Evolutionary conservation across 2,797 vertebrate genomes (phyloP).

Genomic region (Nannoperca obscura): DNA sequence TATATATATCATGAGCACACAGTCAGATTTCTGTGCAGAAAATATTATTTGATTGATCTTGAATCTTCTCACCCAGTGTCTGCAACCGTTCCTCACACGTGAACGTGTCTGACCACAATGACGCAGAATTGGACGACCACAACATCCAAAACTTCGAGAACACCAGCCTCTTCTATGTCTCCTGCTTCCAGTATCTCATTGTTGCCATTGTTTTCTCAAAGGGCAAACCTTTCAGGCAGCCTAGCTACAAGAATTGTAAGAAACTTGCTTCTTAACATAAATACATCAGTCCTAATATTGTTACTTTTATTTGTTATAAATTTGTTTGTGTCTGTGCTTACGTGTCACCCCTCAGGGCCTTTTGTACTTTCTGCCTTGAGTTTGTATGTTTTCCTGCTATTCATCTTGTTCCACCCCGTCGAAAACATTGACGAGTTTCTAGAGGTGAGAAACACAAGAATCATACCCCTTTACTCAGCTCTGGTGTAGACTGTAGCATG

Average conservation of each 20-base stretch:
- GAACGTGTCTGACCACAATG: conserved; percentile 78
- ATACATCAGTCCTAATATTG: not conserved
- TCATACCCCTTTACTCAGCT: not conserved
- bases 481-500: not conserved
- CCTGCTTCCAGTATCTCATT: conserved; percentile 97
- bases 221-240: conserved; percentile 97
- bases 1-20: not conserved
- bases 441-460: conserved; percentile 85
- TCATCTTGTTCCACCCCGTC: conserved; percentile 92
- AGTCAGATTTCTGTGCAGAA: not conserved
- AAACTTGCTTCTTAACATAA: not conserved
- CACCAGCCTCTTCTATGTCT: conserved; percentile 97
- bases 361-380: conserved; percentile 89
- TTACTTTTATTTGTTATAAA: not conserved
- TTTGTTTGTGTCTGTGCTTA: conserved; percentile 23
- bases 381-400: conserved; percentile 90
- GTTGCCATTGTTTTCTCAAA: conserved; percentile 97
- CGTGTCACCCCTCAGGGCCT: conserved; percentile 77
- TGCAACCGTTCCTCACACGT: conserved; percentile 80
- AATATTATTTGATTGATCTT: not conserved
- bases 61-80: conserved; percentile 78
- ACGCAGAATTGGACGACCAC: conserved; percentile 86
- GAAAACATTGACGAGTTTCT: conserved; percentile 86
- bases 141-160: conserved; percentile 95
- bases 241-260: conserved; percentile 97